Base-by-base conservation (phyloP, 2,797 vertebrate species). In the Anableps anableps region DNA sequence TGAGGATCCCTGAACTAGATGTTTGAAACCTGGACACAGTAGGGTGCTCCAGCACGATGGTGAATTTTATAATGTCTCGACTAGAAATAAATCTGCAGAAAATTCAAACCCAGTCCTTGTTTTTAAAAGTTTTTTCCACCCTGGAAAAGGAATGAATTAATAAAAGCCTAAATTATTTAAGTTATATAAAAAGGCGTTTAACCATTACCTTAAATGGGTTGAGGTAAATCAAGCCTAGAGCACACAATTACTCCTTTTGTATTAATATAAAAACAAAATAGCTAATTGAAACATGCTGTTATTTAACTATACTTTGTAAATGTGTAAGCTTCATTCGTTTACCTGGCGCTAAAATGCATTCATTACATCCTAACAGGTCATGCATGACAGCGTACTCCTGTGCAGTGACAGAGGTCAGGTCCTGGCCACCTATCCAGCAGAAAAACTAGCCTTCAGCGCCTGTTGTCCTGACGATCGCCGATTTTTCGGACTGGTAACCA, bases 381-480 rank as follows among this genome's bases (percentile, higher is more conserved):
- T 98, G 98, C 98, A 99, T 0, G 98, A 99, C 93, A 96, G 97
- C 4, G 96, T 99, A 85, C 97, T 96, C 79, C 96, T 99, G 34
- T 97, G 97, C 91, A 96, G 93, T 0, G 98, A 99, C 89, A 96
- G 93, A 77, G 96, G 97, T 0, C 93, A 96, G 5, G 90, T 98
- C 1, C 91, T 99, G 86, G 98, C 99, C 2, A 96, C 96, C 38
- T 99, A 99, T 80, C 99, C 99, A 0, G 97, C 99, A 0, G 98
- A 99, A 91, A 99, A 99, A 89, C 94, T 99, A 72, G 98, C 98
- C 0, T 99, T 99, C 94, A 99, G 98, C 1, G 99, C 99, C 1
- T 97, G 98, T 73, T 99, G 99, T 80, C 99, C 98, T 0, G 99
- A 99, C 0, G 99, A 99, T 62, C 95, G 97, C 0, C 95, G 99